Evolutionary conservation across 2,888 invertebrate species (phyloP).

Genomic region (Andrena haemorrhoa): DNA sequence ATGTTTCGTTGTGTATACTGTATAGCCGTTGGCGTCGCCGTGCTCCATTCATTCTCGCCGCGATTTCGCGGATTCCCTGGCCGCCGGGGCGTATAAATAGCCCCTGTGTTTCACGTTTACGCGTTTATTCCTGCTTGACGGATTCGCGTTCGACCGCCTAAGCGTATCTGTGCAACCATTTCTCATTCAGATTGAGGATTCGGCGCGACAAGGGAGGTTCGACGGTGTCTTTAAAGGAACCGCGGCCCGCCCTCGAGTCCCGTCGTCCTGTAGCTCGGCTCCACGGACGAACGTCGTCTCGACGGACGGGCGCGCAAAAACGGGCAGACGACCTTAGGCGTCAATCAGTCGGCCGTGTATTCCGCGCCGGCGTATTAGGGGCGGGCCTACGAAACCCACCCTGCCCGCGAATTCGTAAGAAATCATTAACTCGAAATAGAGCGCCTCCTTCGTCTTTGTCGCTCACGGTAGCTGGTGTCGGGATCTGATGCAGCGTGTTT

Average conservation of each 20-base stretch:
- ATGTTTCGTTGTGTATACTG: background rate
- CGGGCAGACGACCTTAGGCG: conserved; percentile 42
- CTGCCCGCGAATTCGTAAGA: conserved; percentile 29
- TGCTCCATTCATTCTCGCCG: conserved; percentile 48
- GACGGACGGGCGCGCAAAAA: conserved; percentile 11
- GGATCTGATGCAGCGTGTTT: conserved; percentile 18
- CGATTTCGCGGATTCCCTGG: conserved; percentile 24
- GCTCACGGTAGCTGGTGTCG: background rate
- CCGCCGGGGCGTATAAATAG: conserved; percentile 45
- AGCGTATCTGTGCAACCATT: conserved; percentile 14
- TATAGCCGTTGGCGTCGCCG: background rate
- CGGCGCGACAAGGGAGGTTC: conserved; percentile 14
- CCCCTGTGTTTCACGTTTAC: conserved; percentile 36
- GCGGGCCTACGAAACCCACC: background rate
- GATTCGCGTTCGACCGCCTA: conserved; percentile 4
- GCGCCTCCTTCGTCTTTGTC: conserved; percentile 1
- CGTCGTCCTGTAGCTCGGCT: background rate
- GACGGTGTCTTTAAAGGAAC: background rate
- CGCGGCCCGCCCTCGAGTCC: background rate
- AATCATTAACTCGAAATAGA: conserved; percentile 49
- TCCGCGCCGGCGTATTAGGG: conserved; percentile 13
- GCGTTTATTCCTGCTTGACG: conserved; percentile 47
- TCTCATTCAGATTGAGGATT: conserved; percentile 54
- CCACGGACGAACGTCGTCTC: background rate
- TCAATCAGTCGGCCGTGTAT: conserved; percentile 42